Conservation (phyloP, 2,113 vertebrate genomes). For the Alligator sinensis region DNA sequence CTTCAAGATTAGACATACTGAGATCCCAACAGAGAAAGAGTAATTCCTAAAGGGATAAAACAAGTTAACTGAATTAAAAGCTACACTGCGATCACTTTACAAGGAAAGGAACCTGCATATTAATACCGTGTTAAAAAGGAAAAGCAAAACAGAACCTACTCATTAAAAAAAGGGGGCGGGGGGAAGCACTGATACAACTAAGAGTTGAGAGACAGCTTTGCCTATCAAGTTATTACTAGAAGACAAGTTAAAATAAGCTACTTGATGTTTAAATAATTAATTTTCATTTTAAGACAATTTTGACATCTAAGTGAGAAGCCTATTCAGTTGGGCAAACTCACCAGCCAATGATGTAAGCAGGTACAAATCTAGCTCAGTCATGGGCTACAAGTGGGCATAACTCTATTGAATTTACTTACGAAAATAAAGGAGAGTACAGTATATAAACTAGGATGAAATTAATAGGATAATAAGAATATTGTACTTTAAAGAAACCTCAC, state of each 20-base stretch:
- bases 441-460: too few relatives aligned
- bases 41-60: slow-evolving; percentile 45
- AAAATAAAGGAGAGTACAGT: background rate
- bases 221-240: too few relatives aligned
- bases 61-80: background rate
- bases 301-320: background rate
- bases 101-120: background rate
- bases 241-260: background rate
- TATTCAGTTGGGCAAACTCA: background rate
- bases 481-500: too few relatives aligned
- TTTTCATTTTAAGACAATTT: slow-evolving; percentile 12
- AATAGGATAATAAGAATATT: too few relatives aligned
- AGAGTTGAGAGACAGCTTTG: too few relatives aligned
- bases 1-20: background rate
- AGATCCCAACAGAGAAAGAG: slow-evolving; percentile 49
- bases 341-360: background rate
- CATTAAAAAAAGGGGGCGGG: background rate
- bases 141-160: background rate
- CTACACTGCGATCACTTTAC: slow-evolving; percentile 4
- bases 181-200: too few relatives aligned
- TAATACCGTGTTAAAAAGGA: background rate
- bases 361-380: background rate
- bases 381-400: background rate
- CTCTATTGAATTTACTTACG: background rate
- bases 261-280: background rate